phyloP scores from a whole-genome alignment of 2,113 vertebrate species.

The Laterallus jamaicensis region DNA sequence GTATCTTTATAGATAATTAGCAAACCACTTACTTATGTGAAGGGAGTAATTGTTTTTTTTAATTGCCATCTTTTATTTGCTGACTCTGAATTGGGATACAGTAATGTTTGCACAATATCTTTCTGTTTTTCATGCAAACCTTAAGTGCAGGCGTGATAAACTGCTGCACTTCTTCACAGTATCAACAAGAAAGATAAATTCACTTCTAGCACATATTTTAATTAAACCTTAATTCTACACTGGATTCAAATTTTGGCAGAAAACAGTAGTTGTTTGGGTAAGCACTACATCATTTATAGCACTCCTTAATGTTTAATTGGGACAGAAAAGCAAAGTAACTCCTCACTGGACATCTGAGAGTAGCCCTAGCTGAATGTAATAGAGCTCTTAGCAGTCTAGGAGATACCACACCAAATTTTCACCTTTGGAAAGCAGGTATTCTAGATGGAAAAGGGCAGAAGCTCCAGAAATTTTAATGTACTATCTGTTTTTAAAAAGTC shows the following conservation, averaged over 20 bases:
- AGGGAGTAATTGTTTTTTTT: not conserved
- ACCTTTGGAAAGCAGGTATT: not conserved
- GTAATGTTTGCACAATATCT: not conserved
- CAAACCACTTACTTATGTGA: conserved; percentile 16
- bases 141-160: not conserved
- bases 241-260: not conserved
- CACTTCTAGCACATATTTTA: not conserved
- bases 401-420: not conserved
- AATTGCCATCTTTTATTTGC: not conserved
- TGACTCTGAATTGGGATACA: not conserved
- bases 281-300: not conserved
- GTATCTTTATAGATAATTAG: conserved; percentile 20
- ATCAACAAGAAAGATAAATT: not conserved
- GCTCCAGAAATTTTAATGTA: not conserved
- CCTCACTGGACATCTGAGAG: not conserved
- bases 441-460: not conserved
- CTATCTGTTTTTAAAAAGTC: not conserved
- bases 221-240: not conserved
- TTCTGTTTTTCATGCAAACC: not conserved
- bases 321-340: not conserved
- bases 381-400: not conserved
- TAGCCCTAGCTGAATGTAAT: not conserved
- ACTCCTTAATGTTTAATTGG: not conserved
- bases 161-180: not conserved
- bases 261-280: not conserved